Conservation (phyloP, 2,113 vertebrate genomes). For the Cyprichromis sp. region DNA sequence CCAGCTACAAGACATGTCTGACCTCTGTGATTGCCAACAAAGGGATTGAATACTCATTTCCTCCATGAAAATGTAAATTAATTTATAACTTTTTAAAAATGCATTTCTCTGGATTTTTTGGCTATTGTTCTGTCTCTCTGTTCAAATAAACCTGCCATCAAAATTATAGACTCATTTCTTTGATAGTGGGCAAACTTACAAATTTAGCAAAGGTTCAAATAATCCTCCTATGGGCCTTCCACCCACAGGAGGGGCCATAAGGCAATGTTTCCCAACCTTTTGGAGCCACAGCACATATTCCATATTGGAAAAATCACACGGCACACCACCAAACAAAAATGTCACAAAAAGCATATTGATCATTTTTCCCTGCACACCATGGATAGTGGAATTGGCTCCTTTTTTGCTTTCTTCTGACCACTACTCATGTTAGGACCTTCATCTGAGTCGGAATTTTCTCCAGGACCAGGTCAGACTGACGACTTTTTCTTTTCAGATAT, state of each 20-base stretch:
- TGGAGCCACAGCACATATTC: neutral
- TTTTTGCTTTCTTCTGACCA: neutral
- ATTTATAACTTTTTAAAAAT: neutral
- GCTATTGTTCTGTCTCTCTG: neutral
- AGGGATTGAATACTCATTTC: neutral
- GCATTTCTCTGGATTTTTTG: neutral
- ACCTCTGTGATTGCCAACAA: neutral
- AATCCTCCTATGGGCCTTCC: accelerated
- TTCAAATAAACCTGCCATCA: neutral
- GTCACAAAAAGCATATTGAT: neutral
- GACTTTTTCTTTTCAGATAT: neutral
- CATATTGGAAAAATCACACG: neutral
- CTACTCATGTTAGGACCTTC: neutral
- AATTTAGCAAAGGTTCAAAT: neutral
- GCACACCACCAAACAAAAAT: neutral
- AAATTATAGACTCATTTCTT: neutral
- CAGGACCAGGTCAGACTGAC: neutral
- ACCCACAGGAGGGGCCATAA: neutral
- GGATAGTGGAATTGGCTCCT: neutral
- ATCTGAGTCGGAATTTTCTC: accelerated
- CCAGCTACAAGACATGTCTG: neutral
- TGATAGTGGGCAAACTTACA: neutral
- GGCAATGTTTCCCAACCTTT: neutral
- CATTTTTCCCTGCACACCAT: neutral
- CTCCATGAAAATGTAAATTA: neutral